A percentile compares a stretch with the other conserved stretches of the same genome.
Conservation (phyloP, 2,888 invertebrate genomes). For the Lutraria lutraria region DNA sequence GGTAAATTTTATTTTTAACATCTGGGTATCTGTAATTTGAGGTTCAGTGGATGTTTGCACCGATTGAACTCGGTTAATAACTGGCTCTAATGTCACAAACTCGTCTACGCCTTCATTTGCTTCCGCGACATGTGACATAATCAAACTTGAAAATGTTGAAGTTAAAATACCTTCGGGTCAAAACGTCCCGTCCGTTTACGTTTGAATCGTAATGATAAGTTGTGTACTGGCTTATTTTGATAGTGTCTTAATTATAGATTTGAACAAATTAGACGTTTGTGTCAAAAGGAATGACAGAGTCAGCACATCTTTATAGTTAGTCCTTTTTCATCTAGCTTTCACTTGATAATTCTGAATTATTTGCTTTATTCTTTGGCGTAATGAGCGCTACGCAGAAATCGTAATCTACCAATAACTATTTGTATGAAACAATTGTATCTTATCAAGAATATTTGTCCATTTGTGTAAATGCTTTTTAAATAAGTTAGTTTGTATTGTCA, state of each 20-base stretch:
- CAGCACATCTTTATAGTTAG: neutral
- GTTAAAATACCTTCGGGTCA: conserved; percentile 5
- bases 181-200: neutral
- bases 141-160: conserved; percentile 31
- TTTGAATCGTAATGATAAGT: neutral
- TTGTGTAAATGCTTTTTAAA: too few relatives aligned
- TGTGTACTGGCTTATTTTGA: neutral
- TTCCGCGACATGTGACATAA: conserved; percentile 41
- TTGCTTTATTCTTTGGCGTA: too few relatives aligned
- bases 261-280: neutral
- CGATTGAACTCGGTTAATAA: neutral
- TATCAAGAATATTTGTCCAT: too few relatives aligned
- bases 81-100: conserved; percentile 24
- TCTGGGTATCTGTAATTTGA: conserved; percentile 12
- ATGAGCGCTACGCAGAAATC: too few relatives aligned
- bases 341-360: neutral
- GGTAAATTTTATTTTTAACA: conserved; percentile 18
- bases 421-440: too few relatives aligned
- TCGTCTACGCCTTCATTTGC: conserved; percentile 30
- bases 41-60: conserved; percentile 19
- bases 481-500: too few relatives aligned
- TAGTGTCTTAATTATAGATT: conserved; percentile 12
- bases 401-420: too few relatives aligned
- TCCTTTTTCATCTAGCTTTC: neutral
- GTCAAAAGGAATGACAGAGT: neutral